Percentiles rank a stretch among this genome's conserved stretches.
Evolutionary conservation across 2,888 invertebrate genomes (phyloP).

Genomic region (Pimpla rufipes): DNA sequence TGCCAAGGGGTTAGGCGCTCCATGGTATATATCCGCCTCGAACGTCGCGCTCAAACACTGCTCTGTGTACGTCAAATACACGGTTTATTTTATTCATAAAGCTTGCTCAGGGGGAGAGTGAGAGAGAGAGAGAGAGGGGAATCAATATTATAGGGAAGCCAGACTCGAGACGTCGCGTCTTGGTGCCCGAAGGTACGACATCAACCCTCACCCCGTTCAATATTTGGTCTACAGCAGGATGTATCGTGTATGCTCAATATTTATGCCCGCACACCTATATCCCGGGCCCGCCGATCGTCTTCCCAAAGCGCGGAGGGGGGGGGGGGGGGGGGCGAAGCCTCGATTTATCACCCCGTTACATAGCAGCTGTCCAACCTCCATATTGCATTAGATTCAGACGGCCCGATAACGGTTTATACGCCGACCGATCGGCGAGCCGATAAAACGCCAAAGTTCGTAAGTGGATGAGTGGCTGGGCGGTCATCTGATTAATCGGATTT

Average conservation of each 20-base stretch:
- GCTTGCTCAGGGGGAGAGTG: constrained; percentile 67
- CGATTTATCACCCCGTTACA: constrained; percentile 61
- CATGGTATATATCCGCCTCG: constrained; percentile 1
- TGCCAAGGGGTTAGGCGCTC: constrained; percentile 51
- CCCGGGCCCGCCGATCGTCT: constrained; percentile 33
- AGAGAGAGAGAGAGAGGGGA: constrained; percentile 46
- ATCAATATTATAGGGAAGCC: constrained; percentile 76
- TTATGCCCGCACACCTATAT: constrained; percentile 56
- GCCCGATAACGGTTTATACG: constrained; percentile 54
- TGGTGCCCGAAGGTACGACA: constrained; percentile 40
- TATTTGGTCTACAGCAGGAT: constrained; percentile 60
- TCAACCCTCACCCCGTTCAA: constrained; percentile 31
- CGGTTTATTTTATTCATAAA: constrained; percentile 82
- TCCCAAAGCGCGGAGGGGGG: not conserved
- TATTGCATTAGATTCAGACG: constrained; percentile 50
- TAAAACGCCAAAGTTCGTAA: constrained; percentile 31
- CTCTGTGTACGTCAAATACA: constrained; percentile 65
- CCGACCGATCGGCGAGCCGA: constrained; percentile 31
- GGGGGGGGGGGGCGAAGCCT: constrained; percentile 45
- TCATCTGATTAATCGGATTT: constrained; percentile 45
- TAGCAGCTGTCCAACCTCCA: constrained; percentile 41
- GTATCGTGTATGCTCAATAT: constrained; percentile 58
- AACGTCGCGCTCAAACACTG: constrained; percentile 5
- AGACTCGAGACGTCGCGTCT: constrained; percentile 42
- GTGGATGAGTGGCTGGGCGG: constrained; percentile 24